Conservation (phyloP, 1,140 invertebrate species). For the Helicorthomorpha holstii region DNA sequence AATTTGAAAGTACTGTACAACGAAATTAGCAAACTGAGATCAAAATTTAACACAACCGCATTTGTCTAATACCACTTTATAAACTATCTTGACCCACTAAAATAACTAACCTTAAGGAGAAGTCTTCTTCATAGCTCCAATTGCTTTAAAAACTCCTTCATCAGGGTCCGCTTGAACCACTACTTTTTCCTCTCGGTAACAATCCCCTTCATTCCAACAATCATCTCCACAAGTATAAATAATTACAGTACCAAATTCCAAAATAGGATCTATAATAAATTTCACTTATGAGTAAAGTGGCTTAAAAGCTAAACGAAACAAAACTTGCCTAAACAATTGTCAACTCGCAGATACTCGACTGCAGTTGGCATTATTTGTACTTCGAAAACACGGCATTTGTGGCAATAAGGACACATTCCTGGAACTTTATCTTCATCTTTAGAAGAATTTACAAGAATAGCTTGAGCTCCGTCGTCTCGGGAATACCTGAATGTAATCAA, state of each 20-base stretch:
- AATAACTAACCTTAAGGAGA: too few relatives aligned
- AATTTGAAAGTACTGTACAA: too few relatives aligned
- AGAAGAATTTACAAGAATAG: conserved; percentile 43
- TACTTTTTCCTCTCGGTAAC: conserved; percentile 46
- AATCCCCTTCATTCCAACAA: conserved; percentile 56
- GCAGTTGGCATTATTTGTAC: conserved; percentile 61
- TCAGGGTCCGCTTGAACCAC: conserved; percentile 51
- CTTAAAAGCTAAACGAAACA: too few relatives aligned
- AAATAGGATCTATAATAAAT: conserved; percentile 24
- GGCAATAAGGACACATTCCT: conserved; percentile 47
- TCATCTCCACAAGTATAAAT: conserved; percentile 63
- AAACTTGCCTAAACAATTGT: conserved; percentile 11
- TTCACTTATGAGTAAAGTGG: too few relatives aligned
- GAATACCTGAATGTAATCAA: conserved; percentile 36
- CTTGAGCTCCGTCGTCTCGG: conserved; percentile 30
- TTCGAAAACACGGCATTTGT: conserved; percentile 52
- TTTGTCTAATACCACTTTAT: too few relatives aligned
- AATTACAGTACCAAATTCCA: conserved; percentile 61
- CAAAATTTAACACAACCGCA: too few relatives aligned
- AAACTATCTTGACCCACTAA: too few relatives aligned
- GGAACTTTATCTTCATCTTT: conserved; percentile 17
- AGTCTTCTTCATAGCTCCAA: not conserved
- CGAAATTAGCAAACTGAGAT: too few relatives aligned
- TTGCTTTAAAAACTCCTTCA: conserved; percentile 13
- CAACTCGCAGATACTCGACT: conserved; percentile 44